Base-by-base conservation (phyloP, 2,797 vertebrate species). In the Fundulus diaphanus region DNA sequence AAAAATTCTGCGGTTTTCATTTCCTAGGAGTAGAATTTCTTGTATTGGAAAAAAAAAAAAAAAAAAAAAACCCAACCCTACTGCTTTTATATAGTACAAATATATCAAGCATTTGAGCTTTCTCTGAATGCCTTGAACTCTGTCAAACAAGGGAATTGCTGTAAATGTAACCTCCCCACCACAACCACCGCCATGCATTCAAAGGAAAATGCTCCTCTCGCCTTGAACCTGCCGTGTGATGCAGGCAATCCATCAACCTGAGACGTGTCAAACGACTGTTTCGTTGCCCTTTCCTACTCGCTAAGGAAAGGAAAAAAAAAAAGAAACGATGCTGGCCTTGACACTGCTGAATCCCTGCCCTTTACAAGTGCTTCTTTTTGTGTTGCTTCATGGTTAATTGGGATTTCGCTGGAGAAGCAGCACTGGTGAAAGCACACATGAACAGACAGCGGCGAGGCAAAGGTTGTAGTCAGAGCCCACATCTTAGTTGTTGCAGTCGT, bases 171-270 rank as follows among this genome's bases (percentile, higher is more conserved):
- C 70, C 68, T 52, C n/a, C n/a, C 9, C 24, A 9, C 24, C 31
- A n/a, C n/a, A n/a, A n/a, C n/a, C n/a, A n/a, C n/a, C n/a, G n/a
- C 56, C 70, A 57, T 78, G 78, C 70, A 46, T 79, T 15, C 9
- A 82, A 72, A 81, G 73, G 76, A 67, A 77, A 67, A 54, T 44
- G 73, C 79, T 81, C 69, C 77, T 82, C 83, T 81, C 63, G 72
- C 78, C 81, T 77, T 79, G 31, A 79, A 76, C 57, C 79, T 33
- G 51, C 51, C 15, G 72, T 46, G 73, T 85, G 89, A 89, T 88
- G 81, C 86, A 89, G 82, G 88, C 78, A 82, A 92, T 92, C 82
- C 85, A 91, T 91, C 89, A 92, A 83, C 84, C 42, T 24, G 71
- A 76, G 87, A 82, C 80, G 29, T 5, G 70, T 84, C 72, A 78